A percentile compares a stretch with the other conserved stretches of the same genome.
These are phyloP conservation scores for Drosophila bocqueti DNA, from an alignment of 1,140 invertebrate genomes.

Conservation along the genomic window DNA sequence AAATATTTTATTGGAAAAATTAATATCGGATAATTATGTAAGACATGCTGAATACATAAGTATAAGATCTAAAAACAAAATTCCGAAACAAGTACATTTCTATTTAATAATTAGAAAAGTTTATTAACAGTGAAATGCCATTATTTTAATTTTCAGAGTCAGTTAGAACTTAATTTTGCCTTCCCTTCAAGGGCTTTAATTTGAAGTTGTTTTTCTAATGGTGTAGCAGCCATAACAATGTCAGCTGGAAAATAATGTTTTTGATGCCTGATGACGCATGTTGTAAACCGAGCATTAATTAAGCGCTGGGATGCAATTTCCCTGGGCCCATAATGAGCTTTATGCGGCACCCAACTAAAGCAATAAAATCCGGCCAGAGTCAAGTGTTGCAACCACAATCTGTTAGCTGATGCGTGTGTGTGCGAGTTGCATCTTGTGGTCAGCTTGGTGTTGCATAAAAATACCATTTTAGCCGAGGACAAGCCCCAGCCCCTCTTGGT, in stretches of 20 bases:
- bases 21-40: too few species aligned
- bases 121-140: not conserved
- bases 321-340: slow-evolving; percentile 73
- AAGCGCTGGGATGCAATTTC: slow-evolving; percentile 70
- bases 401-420: slow-evolving; percentile 18
- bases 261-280: slow-evolving; percentile 44
- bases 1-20: too few species aligned
- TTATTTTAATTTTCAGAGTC: not conserved
- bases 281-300: slow-evolving; percentile 55
- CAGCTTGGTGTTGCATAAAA: slow-evolving; percentile 77
- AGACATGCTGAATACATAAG: too few species aligned
- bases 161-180: not conserved
- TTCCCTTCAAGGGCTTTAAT: not conserved
- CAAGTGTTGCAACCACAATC: slow-evolving; percentile 58
- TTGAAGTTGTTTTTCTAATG: not conserved
- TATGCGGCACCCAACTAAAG: slow-evolving; percentile 65
- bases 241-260: slow-evolving; percentile 34
- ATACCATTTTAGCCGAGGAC: slow-evolving; percentile 73
- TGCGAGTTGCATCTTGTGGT: slow-evolving; percentile 69
- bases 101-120: not conserved
- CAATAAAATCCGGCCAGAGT: slow-evolving; percentile 69
- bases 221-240: slow-evolving; percentile 31
- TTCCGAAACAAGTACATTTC: not conserved
- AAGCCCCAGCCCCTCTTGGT: slow-evolving; percentile 10
- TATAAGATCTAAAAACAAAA: too few species aligned